A percentile compares a stretch with the other conserved stretches of the same genome.
Evolutionary conservation across 2,113 vertebrate genomes (phyloP).

Genomic region (Nycticebus coucang): DNA sequence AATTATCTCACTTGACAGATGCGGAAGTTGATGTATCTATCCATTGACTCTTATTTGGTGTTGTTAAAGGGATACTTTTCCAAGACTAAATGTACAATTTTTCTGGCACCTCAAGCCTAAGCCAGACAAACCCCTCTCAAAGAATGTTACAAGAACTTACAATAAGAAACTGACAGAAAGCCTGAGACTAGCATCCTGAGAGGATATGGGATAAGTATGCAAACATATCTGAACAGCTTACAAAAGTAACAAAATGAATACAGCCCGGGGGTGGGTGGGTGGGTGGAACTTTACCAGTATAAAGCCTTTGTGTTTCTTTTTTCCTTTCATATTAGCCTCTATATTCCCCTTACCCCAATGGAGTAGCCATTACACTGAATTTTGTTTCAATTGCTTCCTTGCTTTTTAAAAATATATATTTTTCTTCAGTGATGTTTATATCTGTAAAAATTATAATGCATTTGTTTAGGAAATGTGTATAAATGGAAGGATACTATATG

Average conservation of each 20-base stretch:
- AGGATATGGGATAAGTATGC: neutral
- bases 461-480: neutral
- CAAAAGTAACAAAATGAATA: slow-evolving; percentile 2
- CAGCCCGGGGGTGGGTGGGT: neutral
- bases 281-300: neutral
- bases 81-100: neutral
- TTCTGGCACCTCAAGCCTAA: neutral
- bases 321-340: neutral
- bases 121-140: neutral
- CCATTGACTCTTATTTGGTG: neutral
- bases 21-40: neutral
- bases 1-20: neutral
- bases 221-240: neutral
- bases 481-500: neutral
- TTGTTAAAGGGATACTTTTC: neutral
- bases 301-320: neutral
- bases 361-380: neutral
- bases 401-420: neutral
- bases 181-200: neutral
- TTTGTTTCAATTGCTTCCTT: neutral
- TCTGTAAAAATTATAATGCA: neutral
- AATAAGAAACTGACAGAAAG: neutral
- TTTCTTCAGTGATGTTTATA: neutral
- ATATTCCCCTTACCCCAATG: too few species aligned
- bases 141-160: neutral